These are phyloP conservation scores for Oxygymnocypris stewartii DNA, from an alignment of 2,113 vertebrate genomes.

Conservation along the genomic window DNA sequence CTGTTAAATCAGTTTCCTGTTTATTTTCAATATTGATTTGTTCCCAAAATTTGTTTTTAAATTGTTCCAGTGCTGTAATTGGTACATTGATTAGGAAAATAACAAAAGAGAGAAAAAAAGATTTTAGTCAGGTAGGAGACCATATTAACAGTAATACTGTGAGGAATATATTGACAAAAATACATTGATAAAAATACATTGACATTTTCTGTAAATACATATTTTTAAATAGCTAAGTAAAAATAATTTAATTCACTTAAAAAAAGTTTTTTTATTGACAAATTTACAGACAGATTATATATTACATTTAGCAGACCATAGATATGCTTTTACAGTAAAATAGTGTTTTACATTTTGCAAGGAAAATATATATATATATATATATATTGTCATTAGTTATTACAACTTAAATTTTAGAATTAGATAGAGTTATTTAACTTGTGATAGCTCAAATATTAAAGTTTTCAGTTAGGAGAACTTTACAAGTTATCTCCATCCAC, in stretches of 20 bases:
- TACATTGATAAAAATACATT: not conserved
- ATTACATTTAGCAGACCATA: not conserved
- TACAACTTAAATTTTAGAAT: not conserved
- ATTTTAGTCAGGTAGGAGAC: not conserved
- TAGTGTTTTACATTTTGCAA: not conserved
- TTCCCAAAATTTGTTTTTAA: slow-evolving; percentile 13
- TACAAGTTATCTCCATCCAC: not conserved
- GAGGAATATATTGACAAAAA: not conserved
- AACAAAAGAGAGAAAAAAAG: not conserved
- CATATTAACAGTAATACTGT: not conserved
- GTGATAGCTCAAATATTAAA: not conserved
- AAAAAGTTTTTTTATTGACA: not conserved
- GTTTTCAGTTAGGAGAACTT: not conserved
- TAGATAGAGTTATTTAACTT: not conserved
- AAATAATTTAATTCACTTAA: not conserved
- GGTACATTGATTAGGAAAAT: not conserved
- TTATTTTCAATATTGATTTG: slow-evolving; percentile 28
- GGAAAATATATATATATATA: too few relatives aligned
- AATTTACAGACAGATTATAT: not conserved
- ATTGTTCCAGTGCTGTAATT: not conserved
- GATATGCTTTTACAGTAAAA: not conserved
- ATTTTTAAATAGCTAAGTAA: not conserved
- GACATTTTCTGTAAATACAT: not conserved
- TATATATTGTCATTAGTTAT: not conserved
- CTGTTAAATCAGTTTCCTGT: slow-evolving; percentile 12